Evolutionary conservation across 1,140 invertebrate genomes (phyloP).

Genomic region (Phymorhynchus buccinoides): DNA sequence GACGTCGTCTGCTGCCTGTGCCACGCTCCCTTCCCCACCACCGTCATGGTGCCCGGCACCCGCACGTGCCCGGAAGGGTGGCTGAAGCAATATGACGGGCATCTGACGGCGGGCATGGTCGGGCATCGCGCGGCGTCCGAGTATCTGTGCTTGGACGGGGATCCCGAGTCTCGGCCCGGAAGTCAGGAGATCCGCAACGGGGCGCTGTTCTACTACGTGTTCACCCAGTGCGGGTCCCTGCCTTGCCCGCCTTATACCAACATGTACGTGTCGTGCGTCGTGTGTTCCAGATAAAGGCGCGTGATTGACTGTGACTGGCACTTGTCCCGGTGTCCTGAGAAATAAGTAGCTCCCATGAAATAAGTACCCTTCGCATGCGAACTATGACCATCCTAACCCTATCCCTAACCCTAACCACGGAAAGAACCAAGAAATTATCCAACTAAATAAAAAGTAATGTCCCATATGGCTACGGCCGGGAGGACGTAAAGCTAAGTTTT

Average conservation of each 20-base stretch:
- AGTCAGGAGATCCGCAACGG: constrained; percentile 36
- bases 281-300: constrained; percentile 20
- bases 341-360: no score
- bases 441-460: no score
- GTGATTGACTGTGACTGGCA: background rate
- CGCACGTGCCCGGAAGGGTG: constrained; percentile 26
- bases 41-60: constrained; percentile 37
- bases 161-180: constrained; percentile 26
- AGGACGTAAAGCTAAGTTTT: no score
- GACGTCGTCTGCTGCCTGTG: constrained; percentile 34
- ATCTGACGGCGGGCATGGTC: constrained; percentile 37
- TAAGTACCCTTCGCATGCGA: no score
- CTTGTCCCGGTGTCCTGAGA: no score
- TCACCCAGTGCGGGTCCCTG: constrained; percentile 30
- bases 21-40: constrained; percentile 19
- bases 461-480: no score
- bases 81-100: constrained; percentile 16
- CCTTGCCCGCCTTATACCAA: constrained; percentile 35
- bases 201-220: constrained; percentile 37
- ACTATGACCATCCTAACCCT: no score
- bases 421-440: no score
- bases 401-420: no score
- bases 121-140: constrained; percentile 28
- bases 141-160: constrained; percentile 31
- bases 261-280: constrained; percentile 36